Base-by-base conservation (phyloP, 2,888 invertebrate species). In the Sceliomorpha sp. region DNA sequence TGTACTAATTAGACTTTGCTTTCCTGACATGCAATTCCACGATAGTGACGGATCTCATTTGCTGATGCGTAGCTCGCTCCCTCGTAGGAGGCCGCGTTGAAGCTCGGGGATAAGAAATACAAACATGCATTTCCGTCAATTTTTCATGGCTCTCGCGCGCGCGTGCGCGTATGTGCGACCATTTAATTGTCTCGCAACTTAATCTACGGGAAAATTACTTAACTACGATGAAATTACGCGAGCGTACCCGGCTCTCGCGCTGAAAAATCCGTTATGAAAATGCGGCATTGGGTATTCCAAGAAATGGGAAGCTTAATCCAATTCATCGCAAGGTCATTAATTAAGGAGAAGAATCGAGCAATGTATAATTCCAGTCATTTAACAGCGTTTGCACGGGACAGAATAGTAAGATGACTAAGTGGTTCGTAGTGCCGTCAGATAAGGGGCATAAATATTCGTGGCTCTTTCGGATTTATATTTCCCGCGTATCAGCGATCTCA, bases 401-500 rank as follows among this genome's bases (percentile, higher is more conserved):
- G 59, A 59, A 60, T 12, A 32, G 47, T 62, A 39, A 62, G 68
- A 62, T 68, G 68, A 62, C 56, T 67, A 70, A 68, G 69, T 55
- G 72, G 72, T 71, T 70, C 69, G 56, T 42, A 32, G 66, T 60
- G 72, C 62, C 76, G 73, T 77, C 75, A 78, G 83, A 84, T 85
- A 85, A 84, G 80, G 74, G 80, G 77, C 82, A 86, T 86, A 86
- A 86, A 85, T 86, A 85, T 82, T 75, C 77, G 67, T 17, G 63
- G 77, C 76, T 82, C 81, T 85, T 81, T 81, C 73, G 80, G 80
- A 86, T 86, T 85, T 86, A 87, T 85, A 86, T 82, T 83, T 83
- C 76, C 75, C 77, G 76, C 80, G 77, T 84, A 84, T 86, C 86
- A 77, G 80, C 74, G 66, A 81, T 83, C 83, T 84, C 82, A 85